phyloP scores from a whole-genome alignment of 2,113 vertebrate species.

The Octodon degus region DNA sequence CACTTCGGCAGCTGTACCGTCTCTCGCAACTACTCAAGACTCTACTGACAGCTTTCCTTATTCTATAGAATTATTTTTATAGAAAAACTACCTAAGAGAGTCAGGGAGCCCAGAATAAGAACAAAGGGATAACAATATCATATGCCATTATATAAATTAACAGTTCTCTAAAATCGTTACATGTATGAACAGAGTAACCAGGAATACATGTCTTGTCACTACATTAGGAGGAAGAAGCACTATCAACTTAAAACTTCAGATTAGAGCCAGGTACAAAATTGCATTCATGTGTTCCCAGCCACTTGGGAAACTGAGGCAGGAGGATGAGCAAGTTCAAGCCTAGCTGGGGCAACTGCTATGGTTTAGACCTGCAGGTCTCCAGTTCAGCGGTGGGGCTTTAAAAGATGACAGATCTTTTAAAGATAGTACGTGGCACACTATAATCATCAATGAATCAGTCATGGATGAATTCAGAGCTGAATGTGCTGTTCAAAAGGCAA shows the following conservation, averaged over 20 bases:
- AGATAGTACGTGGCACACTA: not conserved
- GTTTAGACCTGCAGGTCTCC: not conserved
- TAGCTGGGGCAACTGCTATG: not conserved
- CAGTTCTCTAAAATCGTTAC: constrained; percentile 7
- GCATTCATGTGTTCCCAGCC: not conserved
- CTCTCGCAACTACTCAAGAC: not conserved
- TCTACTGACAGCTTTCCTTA: not conserved
- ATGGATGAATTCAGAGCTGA: not conserved
- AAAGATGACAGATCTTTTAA: not conserved
- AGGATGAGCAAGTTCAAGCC: not conserved
- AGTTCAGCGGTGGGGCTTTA: not conserved
- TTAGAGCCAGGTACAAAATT: not conserved
- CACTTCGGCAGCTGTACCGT: not conserved
- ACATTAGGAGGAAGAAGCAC: not conserved
- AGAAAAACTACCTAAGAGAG: not conserved
- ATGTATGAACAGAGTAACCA: not conserved
- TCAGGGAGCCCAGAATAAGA: not conserved
- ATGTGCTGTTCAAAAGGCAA: not conserved
- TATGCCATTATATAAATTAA: not conserved
- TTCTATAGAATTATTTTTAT: constrained; percentile 9
- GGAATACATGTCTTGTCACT: not conserved
- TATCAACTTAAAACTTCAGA: not conserved
- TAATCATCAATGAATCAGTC: not conserved
- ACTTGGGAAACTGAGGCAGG: not conserved
- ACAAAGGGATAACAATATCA: constrained; percentile 1